These are phyloP conservation scores for Labeo calbasu DNA, from an alignment of 2,797 vertebrate genomes.

Conservation along the genomic window DNA sequence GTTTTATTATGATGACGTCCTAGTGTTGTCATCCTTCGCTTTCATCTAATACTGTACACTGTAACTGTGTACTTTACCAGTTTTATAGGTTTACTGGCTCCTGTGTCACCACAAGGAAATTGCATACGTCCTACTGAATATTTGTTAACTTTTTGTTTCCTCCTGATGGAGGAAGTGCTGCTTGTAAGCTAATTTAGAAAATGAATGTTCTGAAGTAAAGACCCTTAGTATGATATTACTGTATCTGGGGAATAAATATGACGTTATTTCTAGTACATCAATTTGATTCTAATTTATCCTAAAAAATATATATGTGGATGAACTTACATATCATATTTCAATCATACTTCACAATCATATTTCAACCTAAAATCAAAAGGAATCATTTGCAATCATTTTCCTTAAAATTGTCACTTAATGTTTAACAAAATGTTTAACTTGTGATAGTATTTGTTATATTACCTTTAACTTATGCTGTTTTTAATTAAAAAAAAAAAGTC, in stretches of 20 bases:
- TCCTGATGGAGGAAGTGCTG: neutral
- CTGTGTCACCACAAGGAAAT: neutral
- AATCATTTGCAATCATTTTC: neutral
- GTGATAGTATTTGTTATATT: neutral
- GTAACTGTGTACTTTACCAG: neutral
- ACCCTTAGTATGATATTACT: neutral
- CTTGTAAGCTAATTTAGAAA: slow-evolving; percentile 1
- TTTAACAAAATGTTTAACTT: neutral
- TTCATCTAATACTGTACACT: neutral
- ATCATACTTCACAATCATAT: neutral
- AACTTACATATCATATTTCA: neutral
- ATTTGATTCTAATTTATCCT: neutral
- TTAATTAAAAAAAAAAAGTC: neutral
- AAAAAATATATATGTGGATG: neutral
- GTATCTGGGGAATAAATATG: neutral
- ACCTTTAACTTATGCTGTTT: neutral
- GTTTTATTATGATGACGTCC: neutral
- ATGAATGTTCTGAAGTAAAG: neutral
- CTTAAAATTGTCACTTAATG: neutral
- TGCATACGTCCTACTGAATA: neutral
- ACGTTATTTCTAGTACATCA: neutral
- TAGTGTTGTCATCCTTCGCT: neutral
- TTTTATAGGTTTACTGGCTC: neutral
- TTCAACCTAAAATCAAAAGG: neutral
- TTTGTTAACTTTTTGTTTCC: neutral